Base-by-base conservation (phyloP, 2,797 vertebrate species). In the Chaunax sp. region DNA sequence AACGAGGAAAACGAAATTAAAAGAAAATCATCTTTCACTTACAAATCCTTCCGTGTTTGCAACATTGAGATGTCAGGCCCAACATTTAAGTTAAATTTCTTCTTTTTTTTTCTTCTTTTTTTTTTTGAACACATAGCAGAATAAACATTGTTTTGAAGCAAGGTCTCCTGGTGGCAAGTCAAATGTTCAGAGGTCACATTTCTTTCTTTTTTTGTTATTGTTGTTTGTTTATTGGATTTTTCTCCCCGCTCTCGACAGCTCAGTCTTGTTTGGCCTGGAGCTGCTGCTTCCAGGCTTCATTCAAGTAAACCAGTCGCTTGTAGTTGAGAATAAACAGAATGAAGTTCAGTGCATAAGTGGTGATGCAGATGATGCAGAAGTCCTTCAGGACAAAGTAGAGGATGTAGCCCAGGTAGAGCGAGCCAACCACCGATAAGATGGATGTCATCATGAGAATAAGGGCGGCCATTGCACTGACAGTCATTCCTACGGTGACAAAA, bases 281-380 rank as follows among this genome's bases (percentile, higher is more conserved):
- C 83, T 98, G 96, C 92, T 93, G 95, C 93, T 99, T 99, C 97
- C 98, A 99, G 87, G 97, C 97, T 87, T 98, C 97, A 2, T 99
- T 99, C 96, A 99, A 98, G 96, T 98, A 99, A 95, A 99, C 98
- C 92, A 99, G 95, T 95, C 98, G 97, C 95, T 98, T 98, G 95
- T 98, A 99, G 95, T 99, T 99, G 95, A 99, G 94, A 86, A 96
- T 95, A 89, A 98, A 95, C 89, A 99, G 97, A 92, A 98, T 94
- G 95, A 99, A 96, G 97, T 98, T 99, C 96, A 99, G 96, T 90
- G 93, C 92, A 2, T 99, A 99, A 49, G 96, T 99, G 94, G 95
- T 87, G 88, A 99, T 78, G 85, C 95, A 98, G 94, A 99, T 94
- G 93, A 99, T 83, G 94, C 98, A 99, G 89, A 99, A 95, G 88